A percentile compares a stretch with the other conserved stretches of the same genome.
These are phyloP conservation scores for Pseudomyrmex flavicornis DNA, from an alignment of 1,140 invertebrate genomes.

Conservation along the genomic window DNA sequence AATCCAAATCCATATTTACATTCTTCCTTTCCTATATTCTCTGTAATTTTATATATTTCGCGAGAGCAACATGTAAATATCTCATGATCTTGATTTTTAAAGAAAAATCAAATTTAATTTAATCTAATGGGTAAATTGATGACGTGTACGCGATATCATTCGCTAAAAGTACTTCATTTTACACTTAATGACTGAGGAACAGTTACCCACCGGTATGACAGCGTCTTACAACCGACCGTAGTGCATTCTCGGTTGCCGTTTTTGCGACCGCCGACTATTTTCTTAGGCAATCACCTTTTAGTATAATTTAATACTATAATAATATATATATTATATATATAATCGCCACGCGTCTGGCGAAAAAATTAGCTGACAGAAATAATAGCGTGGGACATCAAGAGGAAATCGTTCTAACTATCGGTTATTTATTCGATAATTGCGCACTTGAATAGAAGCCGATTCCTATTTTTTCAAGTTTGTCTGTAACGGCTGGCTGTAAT, in stretches of 20 bases:
- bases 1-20: too few relatives aligned
- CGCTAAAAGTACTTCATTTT: slow-evolving; percentile 29
- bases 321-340: neutral
- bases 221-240: slow-evolving; percentile 54
- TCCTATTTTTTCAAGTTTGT: slow-evolving; percentile 41
- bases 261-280: slow-evolving; percentile 64
- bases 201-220: slow-evolving; percentile 43
- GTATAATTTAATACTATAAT: slow-evolving; percentile 76
- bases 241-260: slow-evolving; percentile 67
- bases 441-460: neutral
- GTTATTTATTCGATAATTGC: slow-evolving; percentile 5
- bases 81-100: neutral
- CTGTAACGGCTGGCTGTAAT: neutral
- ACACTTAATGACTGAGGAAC: slow-evolving; percentile 29
- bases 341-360: slow-evolving; percentile 39
- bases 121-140: neutral
- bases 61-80: neutral
- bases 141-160: neutral
- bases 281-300: slow-evolving; percentile 78
- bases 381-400: slow-evolving; percentile 65
- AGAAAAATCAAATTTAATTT: neutral
- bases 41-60: too few relatives aligned
- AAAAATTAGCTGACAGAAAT: slow-evolving; percentile 11
- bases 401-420: slow-evolving; percentile 57
- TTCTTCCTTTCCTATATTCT: too few relatives aligned